Base-by-base conservation (phyloP, 2,888 invertebrate genomes). In the Hypsopygia costalis region DNA sequence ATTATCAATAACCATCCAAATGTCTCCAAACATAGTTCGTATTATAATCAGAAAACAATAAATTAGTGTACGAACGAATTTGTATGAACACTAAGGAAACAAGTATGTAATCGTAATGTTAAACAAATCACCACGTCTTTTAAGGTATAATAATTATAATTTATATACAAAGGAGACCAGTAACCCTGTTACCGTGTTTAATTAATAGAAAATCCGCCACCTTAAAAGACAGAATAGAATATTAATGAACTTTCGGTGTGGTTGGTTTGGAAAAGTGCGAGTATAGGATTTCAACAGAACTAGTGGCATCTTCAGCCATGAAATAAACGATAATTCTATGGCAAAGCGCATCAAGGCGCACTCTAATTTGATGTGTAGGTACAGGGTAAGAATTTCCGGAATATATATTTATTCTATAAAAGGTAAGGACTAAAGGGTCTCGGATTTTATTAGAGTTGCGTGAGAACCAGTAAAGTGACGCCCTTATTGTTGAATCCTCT, bases 131-230 rank as follows among this genome's bases (percentile, higher is more conserved):
- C 80, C 81, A 64, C 62, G 61, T 59, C 45, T 52, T 57, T 51
- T 49, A 49, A 67, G 56, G 55, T 69, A 69, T 65, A 65, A 69
- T 59, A 58, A 58, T 40, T 47, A 16, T n/a, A 32, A 37, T 32
- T n/a, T 58, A 76, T 81, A 53, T 78, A 82, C 80, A 83, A 66
- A 68, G 70, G 62, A 68, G 62, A 71, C 73, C 73, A 72, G 62
- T 71, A 69, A 74, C 65, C 79, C 69, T 71, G 68, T 66, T 68
- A 80, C 77, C 74, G 64, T 68, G 69, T 81, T 82, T 80, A 86
- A 79, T 77, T 68, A 75, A 82, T 39, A 27, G 39, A 82, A 69
- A 77, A 61, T 76, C 87, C 87, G 56, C 81, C 87, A 88, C 87
- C 87, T 77, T 81, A 83, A n/a, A 78, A 79, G 68, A 83, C 63